Conservation (phyloP, 2,797 vertebrate genomes). For the Chiroxiphia lanceolata region DNA sequence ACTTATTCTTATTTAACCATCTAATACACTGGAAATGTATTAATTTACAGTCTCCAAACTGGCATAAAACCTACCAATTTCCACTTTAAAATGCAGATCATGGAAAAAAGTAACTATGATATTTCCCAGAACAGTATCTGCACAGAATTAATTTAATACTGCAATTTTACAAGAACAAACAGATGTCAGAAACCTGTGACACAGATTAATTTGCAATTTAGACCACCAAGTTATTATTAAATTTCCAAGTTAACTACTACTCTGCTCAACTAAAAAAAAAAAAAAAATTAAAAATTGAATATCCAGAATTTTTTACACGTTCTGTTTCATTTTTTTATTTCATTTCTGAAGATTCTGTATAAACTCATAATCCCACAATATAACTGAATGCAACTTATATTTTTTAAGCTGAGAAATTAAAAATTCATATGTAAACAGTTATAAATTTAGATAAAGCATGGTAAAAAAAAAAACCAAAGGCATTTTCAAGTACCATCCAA, state of each 20-base stretch:
- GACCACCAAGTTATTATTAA: neutral
- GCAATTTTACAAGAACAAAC: conserved; percentile 59
- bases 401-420: neutral
- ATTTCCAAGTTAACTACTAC: conserved; percentile 11
- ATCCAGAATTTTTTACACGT: neutral
- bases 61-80: neutral
- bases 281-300: neutral
- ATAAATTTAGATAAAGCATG: neutral
- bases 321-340: neutral
- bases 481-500: neutral
- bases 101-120: conserved; percentile 23
- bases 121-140: conserved; percentile 39
- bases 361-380: neutral
- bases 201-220: conserved; percentile 60
- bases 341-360: neutral
- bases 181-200: conserved; percentile 48
- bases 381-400: neutral
- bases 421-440: neutral
- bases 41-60: neutral
- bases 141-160: conserved; percentile 43
- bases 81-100: neutral
- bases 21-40: neutral
- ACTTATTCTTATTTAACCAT: neutral
- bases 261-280: neutral
- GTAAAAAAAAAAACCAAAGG: neutral